Percentiles rank a stretch among this genome's conserved stretches.
These are phyloP conservation scores for Coenonympha glycerion DNA, from an alignment of 2,888 invertebrate genomes.

Conservation along the genomic window DNA sequence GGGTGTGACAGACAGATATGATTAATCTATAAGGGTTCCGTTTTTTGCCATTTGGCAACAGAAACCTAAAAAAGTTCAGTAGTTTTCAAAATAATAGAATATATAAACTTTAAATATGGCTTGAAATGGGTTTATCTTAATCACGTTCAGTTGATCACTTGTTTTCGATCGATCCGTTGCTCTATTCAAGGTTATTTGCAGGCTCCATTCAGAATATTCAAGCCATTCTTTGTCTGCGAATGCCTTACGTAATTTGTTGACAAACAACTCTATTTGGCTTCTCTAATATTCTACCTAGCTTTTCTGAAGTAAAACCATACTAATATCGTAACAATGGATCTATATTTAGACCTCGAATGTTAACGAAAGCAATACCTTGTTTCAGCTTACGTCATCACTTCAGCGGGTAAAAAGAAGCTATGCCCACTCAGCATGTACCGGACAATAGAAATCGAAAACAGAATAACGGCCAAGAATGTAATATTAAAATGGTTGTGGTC, in stretches of 20 bases:
- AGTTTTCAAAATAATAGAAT: too few relatives aligned
- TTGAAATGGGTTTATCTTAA: too few relatives aligned
- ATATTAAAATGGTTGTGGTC: slow-evolving; percentile 71
- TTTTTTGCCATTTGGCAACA: too few relatives aligned
- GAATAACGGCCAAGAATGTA: slow-evolving; percentile 70
- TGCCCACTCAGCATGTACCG: slow-evolving; percentile 62
- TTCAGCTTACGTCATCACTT: slow-evolving; percentile 49
- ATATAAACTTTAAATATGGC: too few relatives aligned
- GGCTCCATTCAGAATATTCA: neutral
- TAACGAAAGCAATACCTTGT: slow-evolving; percentile 38
- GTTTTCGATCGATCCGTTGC: neutral
- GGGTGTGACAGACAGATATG: too few relatives aligned
- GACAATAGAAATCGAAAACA: slow-evolving; percentile 56
- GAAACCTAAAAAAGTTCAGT: too few relatives aligned
- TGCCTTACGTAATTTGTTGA: too few relatives aligned
- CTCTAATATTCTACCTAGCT: neutral
- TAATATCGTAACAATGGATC: neutral
- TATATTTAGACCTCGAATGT: neutral
- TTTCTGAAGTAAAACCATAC: neutral
- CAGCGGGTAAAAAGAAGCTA: slow-evolving; percentile 42
- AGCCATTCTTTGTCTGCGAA: neutral
- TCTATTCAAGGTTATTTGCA: neutral
- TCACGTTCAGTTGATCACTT: too few relatives aligned
- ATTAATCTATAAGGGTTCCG: too few relatives aligned
- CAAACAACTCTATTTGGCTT: neutral